A percentile compares a stretch with the other conserved stretches of the same genome.
Conservation (phyloP, 2,113 vertebrate species). For the Boulengeromyrus knoepffleri region DNA sequence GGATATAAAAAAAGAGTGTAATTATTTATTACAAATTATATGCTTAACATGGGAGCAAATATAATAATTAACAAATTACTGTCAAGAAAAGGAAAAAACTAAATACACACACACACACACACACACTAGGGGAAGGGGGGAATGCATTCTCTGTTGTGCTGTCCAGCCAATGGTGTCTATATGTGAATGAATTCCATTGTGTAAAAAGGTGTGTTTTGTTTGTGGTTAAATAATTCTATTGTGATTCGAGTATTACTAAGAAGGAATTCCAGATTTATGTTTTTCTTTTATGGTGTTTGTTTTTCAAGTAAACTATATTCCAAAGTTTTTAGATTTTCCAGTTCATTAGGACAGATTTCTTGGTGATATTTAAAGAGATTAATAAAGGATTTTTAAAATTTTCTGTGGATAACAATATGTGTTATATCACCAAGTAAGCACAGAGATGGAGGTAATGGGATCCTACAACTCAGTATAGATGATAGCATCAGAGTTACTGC, state of each 20-base stretch:
- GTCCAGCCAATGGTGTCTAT: neutral
- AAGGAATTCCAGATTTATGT: neutral
- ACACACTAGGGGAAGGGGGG: neutral
- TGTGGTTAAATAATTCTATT: neutral
- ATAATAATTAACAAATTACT: neutral
- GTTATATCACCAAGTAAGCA: neutral
- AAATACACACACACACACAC: neutral
- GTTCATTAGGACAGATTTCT: neutral
- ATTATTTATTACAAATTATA: neutral
- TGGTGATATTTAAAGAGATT: neutral
- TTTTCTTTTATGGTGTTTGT: neutral
- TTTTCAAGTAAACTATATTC: neutral
- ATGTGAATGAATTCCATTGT: neutral
- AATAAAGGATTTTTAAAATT: neutral
- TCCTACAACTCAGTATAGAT: neutral
- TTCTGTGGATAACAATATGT: neutral
- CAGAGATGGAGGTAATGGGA: neutral
- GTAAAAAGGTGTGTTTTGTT: neutral
- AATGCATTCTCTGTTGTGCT: neutral
- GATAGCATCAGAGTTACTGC: neutral
- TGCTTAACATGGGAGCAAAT: neutral
- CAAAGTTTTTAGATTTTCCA: neutral
- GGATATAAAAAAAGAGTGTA: neutral
- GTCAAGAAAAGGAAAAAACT: neutral
- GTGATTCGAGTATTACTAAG: neutral